A percentile compares a stretch with the other conserved stretches of the same genome.
Conservation (phyloP, 2,113 vertebrate genomes). For the Oceanodroma tethys region DNA sequence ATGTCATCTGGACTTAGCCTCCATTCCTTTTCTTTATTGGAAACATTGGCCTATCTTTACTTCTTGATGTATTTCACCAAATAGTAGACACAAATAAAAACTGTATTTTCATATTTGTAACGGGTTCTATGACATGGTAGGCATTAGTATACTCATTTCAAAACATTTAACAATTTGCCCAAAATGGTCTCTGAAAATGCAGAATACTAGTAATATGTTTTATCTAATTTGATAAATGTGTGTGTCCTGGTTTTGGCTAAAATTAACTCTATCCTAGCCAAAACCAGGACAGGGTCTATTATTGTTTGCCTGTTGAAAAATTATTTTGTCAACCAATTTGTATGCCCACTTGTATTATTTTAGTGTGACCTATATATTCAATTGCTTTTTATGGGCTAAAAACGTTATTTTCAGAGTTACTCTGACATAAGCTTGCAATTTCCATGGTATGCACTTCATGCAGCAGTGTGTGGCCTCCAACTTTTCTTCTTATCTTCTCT, state of each 20-base stretch:
- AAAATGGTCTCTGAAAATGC: not conserved
- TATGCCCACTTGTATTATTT: not conserved
- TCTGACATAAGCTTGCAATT: not conserved
- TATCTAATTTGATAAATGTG: not conserved
- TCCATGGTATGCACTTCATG: not conserved
- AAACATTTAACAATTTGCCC: not conserved
- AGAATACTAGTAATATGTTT: not conserved
- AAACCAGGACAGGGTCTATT: no score
- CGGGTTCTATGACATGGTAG: not conserved
- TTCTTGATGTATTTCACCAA: not conserved
- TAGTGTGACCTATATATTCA: not conserved
- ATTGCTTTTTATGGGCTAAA: not conserved
- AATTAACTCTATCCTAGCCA: no score
- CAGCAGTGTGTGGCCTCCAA: not conserved
- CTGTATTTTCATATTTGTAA: not conserved
- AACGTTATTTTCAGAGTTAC: not conserved
- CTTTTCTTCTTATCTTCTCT: not conserved
- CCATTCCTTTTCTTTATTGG: not conserved
- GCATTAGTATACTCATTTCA: not conserved
- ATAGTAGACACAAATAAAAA: not conserved
- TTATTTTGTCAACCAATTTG: not conserved
- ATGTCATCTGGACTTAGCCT: not conserved
- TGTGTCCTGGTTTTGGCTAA: no score
- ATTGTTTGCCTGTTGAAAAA: not conserved
- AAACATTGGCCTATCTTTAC: not conserved